Evolutionary conservation across 2,888 invertebrate species (phyloP), one percentile per base, ranked within the genome.

Genomic region (Drosophila birchii): DNA sequence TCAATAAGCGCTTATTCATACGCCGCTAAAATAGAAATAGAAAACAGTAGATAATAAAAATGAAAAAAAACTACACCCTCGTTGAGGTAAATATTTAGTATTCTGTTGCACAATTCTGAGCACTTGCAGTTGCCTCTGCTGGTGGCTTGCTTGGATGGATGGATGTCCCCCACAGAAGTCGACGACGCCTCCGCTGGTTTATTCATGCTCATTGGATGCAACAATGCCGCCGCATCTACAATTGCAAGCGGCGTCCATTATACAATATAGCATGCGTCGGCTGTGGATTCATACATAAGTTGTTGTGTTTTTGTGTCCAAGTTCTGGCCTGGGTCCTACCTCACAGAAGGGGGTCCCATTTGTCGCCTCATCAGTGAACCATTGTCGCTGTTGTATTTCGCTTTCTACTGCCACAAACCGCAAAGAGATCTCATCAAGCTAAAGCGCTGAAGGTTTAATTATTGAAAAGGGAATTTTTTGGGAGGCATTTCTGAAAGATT

Each of bases 1-100:
- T 76, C 71, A 81, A 79, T 81, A 78, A 77, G 72, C 68, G 76
- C 73, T 68, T 76, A 77, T 61, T 49, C 62, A 67, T 23, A n/a
- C 56, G 44, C 56, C 32, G 51, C 34, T 16, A 11, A 20, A 51
- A 51, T 36, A 53, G 11, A 49, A 53, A 54, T 16, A 14, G 44
- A 77, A 41, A 60, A 54, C 32, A 60, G 32, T 23, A 23, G 34
- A 54, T 26, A 47, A 14, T 51, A 45, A 4, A 26, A 5, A n/a
- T n/a, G n/a, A n/a, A 23, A 60, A 14, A 43, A 9, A 61, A 23
- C 32, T 26, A 39, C 55, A 55, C 54, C 60, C 60, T 60, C 41
- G 41, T 54, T 5, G 60, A 41, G 60, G 59, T 32, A 59, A 60
- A 64, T 18, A 55, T 55, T 55, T 55, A 49, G 47, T 36, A 64